These are phyloP conservation scores for Sympetrum striolatum DNA, from an alignment of 2,888 invertebrate genomes.

Conservation along the genomic window DNA sequence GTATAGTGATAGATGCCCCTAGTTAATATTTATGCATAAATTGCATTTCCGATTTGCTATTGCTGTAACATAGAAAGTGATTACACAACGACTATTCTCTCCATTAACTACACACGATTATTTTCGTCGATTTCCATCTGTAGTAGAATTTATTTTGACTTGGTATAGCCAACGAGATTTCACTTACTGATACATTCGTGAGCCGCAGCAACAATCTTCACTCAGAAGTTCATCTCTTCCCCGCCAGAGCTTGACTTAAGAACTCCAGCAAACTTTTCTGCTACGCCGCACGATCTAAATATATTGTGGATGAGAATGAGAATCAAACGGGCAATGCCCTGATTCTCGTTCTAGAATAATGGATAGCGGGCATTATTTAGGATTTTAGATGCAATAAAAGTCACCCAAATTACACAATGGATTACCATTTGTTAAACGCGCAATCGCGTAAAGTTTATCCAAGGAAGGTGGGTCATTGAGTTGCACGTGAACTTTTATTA, in stretches of 20 bases:
- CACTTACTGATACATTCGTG: background rate
- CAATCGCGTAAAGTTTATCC: background rate
- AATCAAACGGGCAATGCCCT: background rate
- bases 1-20: too few relatives aligned
- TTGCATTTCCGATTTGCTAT: too few relatives aligned
- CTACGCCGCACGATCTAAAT: slow-evolving; percentile 17
- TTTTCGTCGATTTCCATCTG: too few relatives aligned
- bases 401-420: background rate
- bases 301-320: background rate
- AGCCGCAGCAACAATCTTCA: background rate
- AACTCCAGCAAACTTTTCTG: background rate
- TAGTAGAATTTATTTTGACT: too few relatives aligned
- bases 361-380: background rate
- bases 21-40: too few relatives aligned
- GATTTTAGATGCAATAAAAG: background rate
- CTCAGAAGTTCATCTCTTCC: background rate
- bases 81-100: too few relatives aligned
- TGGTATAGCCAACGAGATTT: background rate
- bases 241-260: background rate
- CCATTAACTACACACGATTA: too few relatives aligned
- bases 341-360: background rate
- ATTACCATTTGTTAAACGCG: background rate
- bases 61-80: too few relatives aligned
- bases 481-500: background rate
- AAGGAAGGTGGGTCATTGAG: background rate